Evolutionary conservation across 1,140 invertebrate genomes (phyloP).

Genomic region (Euglossa dilemma): DNA sequence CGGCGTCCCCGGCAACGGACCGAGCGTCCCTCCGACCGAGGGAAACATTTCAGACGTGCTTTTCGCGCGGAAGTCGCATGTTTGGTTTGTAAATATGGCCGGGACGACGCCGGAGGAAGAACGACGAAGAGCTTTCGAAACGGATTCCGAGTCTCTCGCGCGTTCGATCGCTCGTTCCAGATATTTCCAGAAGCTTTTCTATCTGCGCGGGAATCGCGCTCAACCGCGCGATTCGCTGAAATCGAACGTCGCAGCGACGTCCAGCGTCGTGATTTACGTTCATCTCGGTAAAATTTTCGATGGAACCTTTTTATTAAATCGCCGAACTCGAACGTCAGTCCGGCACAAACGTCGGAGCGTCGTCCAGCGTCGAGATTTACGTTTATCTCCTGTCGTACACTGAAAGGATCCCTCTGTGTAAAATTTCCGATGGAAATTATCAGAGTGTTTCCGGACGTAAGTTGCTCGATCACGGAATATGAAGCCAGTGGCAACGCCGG

Average conservation of each 20-base stretch:
- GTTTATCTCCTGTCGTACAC: too few species aligned
- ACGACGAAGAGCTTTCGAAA: conserved; percentile 3
- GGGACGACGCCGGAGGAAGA: neutral
- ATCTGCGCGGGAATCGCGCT: neutral
- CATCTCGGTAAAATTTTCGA: too few species aligned
- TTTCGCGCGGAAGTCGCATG: neutral
- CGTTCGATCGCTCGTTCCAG: neutral
- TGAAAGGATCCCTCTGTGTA: too few species aligned
- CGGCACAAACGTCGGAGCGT: too few species aligned
- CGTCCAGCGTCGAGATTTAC: too few species aligned
- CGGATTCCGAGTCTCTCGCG: conserved; percentile 6
- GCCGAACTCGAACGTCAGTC: too few species aligned
- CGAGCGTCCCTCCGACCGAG: conserved; percentile 4
- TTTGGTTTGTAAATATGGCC: conserved; percentile 20
- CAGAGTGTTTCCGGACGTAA: neutral
- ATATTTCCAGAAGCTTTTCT: neutral
- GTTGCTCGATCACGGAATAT: neutral
- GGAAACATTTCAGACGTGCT: neutral
- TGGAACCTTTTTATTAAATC: too few species aligned
- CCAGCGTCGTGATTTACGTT: too few species aligned
- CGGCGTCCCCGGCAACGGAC: neutral
- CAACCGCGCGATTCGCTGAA: neutral
- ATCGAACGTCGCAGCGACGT: too few species aligned
- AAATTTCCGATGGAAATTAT: neutral
- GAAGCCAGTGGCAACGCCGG: neutral